These are phyloP conservation scores for Porites cylindrica DNA, from an alignment of 92 coral and sea anemone species.

Conservation along the genomic window DNA sequence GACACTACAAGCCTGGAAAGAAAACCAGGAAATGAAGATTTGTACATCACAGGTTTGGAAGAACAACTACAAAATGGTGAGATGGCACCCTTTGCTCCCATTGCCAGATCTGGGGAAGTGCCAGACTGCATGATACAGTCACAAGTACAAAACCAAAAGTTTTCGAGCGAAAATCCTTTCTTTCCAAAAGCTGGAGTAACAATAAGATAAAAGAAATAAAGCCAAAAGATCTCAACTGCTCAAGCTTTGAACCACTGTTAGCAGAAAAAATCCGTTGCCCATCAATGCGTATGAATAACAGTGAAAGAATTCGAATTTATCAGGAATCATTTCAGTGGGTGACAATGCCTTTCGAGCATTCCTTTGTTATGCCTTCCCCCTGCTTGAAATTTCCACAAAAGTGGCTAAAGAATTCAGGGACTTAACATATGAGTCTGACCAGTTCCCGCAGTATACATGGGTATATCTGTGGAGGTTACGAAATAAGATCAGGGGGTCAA, in stretches of 20 bases:
- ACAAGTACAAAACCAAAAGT: neutral
- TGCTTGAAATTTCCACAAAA: neutral
- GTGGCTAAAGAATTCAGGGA: neutral
- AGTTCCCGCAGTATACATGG: slow-evolving; percentile 1
- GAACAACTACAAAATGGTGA: no score
- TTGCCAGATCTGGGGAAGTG: neutral
- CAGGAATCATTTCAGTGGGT: neutral
- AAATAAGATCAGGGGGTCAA: neutral
- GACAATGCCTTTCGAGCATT: neutral
- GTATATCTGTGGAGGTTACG: neutral
- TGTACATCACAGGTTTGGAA: no score
- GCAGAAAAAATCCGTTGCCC: neutral
- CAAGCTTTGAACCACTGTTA: neutral
- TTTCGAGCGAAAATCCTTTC: neutral
- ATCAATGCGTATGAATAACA: neutral
- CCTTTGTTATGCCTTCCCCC: slow-evolving; percentile 7
- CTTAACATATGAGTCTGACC: no score
- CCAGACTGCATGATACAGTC: neutral
- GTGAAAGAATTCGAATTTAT: neutral
- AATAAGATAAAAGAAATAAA: neutral
- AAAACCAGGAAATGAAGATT: no score
- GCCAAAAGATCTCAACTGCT: slow-evolving; percentile 3
- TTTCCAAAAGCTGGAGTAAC: slow-evolving; percentile 16
- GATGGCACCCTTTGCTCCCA: no score
- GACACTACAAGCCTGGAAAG: no score